Evolutionary conservation across 2,113 vertebrate species (phyloP).

Genomic region (Sorex araneus): DNA sequence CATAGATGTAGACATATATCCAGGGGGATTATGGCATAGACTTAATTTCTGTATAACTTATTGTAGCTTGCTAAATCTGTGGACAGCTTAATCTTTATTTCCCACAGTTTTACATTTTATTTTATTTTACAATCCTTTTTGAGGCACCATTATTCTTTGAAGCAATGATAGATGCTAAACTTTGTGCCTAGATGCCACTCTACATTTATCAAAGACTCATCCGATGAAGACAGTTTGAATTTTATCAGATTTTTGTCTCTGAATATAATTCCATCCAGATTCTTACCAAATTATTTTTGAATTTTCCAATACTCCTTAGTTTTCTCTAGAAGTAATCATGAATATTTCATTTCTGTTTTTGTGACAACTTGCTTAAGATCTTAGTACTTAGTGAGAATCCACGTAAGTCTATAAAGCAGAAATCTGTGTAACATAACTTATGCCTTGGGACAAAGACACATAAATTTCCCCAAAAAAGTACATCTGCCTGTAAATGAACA

Average conservation of each 20-base stretch:
- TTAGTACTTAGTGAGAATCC: neutral
- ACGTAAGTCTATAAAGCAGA: neutral
- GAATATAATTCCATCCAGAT: neutral
- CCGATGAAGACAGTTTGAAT: neutral
- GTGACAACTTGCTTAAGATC: neutral
- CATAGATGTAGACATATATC: too few species aligned
- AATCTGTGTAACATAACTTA: neutral
- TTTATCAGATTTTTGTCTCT: neutral
- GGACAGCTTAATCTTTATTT: too few species aligned
- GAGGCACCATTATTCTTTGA: neutral
- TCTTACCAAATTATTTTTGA: neutral
- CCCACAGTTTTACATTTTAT: neutral
- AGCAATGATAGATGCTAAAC: neutral
- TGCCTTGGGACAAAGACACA: neutral
- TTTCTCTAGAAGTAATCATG: neutral
- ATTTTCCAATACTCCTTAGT: neutral
- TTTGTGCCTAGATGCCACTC: neutral
- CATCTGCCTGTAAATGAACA: neutral
- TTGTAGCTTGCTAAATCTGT: too few species aligned
- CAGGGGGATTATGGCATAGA: too few species aligned
- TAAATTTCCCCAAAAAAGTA: neutral
- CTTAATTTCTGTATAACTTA: too few species aligned
- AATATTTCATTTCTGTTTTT: neutral
- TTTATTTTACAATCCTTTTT: neutral
- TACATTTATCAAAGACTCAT: neutral